Base-by-base conservation (phyloP, 1,140 invertebrate genomes). In the Copidosoma floridanum region DNA sequence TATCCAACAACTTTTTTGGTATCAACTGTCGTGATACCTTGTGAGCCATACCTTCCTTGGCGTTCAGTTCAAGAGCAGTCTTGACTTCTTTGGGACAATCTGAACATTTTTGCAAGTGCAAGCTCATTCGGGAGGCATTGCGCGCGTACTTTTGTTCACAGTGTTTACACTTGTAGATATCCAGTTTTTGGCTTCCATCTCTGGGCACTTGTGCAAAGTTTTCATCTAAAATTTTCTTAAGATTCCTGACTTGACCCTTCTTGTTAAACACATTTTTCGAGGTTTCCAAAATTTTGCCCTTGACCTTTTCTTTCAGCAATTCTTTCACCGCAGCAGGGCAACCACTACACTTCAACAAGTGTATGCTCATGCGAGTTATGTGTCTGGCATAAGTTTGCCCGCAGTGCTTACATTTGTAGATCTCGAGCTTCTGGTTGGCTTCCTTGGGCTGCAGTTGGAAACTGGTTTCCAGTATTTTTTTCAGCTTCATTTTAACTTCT, bases 131-230 rank as follows among this genome's bases (percentile, higher is more conserved):
- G 10, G 62, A 57, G 40, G 57, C 62, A 27, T 64, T 58, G 11
- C 56, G 50, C 6, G 62, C 62, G 46, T 64, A 64, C 24, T 54
- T 64, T 41, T 64, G 56, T 47, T 64, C 57, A 24, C 62, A 64
- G 16, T 64, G 62, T 48, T 58, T 59, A 55, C 62, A 64, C 56
- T 64, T 58, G 24, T 37, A 64, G 14, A 59, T 58, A 40, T 58
- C 55, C 7, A 64, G 24, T 16, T 64, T 64, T 44, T 64, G 62
- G 23, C 14, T 59, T 26, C 56, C 61, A 53, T 53, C 50, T 20
- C 55, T n/a, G 18, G 61, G 61, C 27, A 51, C 38, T 12, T 57
- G 14, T 1, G 53, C 1, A 63, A 63, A 63, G 21, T 63, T 57
- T 24, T 63, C 54, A 20, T 63, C 61, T 8, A 63, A 32, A 47